A percentile compares a stretch with the other conserved stretches of the same genome.
phyloP scores from a whole-genome alignment of 2,797 vertebrate species.

The Molossus molossus region DNA sequence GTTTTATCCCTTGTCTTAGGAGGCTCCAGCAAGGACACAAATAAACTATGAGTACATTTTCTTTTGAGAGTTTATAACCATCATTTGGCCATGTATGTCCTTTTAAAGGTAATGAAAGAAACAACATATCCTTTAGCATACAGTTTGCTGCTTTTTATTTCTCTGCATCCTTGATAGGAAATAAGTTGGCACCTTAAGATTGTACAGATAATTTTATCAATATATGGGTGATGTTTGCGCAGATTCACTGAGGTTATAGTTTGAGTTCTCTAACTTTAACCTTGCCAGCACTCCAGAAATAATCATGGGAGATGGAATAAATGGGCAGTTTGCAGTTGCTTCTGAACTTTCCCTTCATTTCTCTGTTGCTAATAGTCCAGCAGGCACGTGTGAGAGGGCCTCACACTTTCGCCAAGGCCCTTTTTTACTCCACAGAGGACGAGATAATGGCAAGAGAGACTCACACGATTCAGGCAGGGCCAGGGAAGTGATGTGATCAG shows the following conservation, averaged over 20 bases:
- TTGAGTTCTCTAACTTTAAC: not conserved
- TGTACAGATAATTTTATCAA: not conserved
- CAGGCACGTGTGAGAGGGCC: fast-evolving
- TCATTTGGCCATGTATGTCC: not conserved
- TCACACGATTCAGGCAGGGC: not conserved
- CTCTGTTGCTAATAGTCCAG: not conserved
- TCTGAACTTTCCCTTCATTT: not conserved
- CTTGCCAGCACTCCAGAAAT: not conserved
- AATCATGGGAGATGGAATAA: not conserved
- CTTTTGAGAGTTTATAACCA: not conserved
- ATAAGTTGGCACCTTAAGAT: not conserved
- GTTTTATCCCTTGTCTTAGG: not conserved
- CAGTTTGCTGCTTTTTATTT: not conserved
- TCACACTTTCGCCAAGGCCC: not conserved
- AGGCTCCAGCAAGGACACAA: not conserved
- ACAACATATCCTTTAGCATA: not conserved
- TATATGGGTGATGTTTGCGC: not conserved
- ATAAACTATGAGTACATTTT: not conserved
- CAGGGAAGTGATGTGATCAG: not conserved
- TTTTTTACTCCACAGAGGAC: not conserved
- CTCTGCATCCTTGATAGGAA: not conserved
- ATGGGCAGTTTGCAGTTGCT: not conserved
- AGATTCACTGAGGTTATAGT: not conserved
- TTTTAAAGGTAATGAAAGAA: not conserved
- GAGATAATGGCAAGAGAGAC: not conserved